Base-by-base conservation (phyloP, 2,888 invertebrate genomes). In the Nebria salina region DNA sequence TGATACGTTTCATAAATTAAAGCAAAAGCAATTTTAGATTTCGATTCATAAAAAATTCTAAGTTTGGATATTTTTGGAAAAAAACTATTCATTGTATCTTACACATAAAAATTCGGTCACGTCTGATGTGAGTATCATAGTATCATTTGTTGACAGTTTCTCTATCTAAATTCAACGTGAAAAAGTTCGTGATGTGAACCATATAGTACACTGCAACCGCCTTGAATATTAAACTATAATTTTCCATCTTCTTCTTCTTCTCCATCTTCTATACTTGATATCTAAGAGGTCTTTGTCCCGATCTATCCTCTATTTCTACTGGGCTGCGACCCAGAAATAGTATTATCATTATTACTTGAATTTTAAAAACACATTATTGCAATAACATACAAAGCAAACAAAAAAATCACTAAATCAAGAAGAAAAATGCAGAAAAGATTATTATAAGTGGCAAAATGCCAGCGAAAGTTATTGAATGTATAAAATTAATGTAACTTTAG, bases 281-380 rank as follows among this genome's bases (percentile, higher is more conserved):
- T 54, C 54, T 54, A 54, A 54, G 54, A 54, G 54, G 54, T 8
- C 54, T 54, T 54, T 54, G 54, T 54, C 54, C 13, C 54, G 2
- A 54, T 54, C 54, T 54, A 54, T 54, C 54, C 54, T 34, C 34
- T 54, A 54, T 66, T 72, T 72, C 42, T 25, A 72, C 34, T 41
- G 25, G 8, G 65, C 26, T 75, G 6, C 68, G 76, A 76, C 76
- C 76, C 66, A 76, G 66, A 76, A 76, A 75, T 26, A 65, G 34
- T 76, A 68, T 26, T 68, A 26, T 68, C 68, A 26, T 68, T 25
- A 34, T 9, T 66, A 76, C 68, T 66, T 76, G 66, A 76, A 76
- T 76, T 76, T 76, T 26, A 66, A 54, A 65, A 76, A 68, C 66
- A 43, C 66, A 42, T 66, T 66, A 76, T 76, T 76, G 76, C 76